Base-by-base conservation (phyloP, 2,113 vertebrate genomes). In the Brevimyrus niger region DNA sequence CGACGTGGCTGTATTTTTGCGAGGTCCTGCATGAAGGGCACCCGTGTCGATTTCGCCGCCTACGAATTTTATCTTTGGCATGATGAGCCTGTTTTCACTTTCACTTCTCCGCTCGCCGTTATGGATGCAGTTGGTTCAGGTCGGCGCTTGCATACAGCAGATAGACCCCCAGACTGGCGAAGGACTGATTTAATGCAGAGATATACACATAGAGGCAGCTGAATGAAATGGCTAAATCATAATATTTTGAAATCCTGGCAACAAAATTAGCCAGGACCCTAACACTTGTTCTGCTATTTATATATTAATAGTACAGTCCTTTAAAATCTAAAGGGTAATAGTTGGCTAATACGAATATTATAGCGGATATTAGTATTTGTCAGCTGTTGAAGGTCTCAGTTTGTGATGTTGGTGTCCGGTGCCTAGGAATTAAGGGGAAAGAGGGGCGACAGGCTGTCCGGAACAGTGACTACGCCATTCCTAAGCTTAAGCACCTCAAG, bases 401-500 rank as follows among this genome's bases (percentile, higher is more conserved):
- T 17, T 80, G 35, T 80, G 73, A 35, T 80, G 4, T 42, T 80
- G 73, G 15, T 42, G 35, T 17, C 17, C 4, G n/a, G 9, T 86
- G 27, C 50, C 47, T 92, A 98, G 98, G 98, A 90, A 98, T 99
- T 91, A 99, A 99, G 93, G 98, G 98, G 87, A 99, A 99, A 93
- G 98, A 99, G 92, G 98, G 98, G 8, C 96, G 98, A 0, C 98
- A 99, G 94, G 98, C 98, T 17, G 96, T 98, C 89, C 96, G 98
- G 88, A 99, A 99, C 96, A 99, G 98, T 0, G 98, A 99, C 93
- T 99, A 99, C 4, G 97, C 98, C 94, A 96, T 99, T 92, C 98
- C 98, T 91, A 99, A 98, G 95, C 98, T 99, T 88, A 99, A 98
- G 90, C 97, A 99, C 91, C 96, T 99, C 86, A 98, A 96, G 93